phyloP scores from a whole-genome alignment of 2,797 vertebrate genomes.

The Pseudochromis fuscus region DNA sequence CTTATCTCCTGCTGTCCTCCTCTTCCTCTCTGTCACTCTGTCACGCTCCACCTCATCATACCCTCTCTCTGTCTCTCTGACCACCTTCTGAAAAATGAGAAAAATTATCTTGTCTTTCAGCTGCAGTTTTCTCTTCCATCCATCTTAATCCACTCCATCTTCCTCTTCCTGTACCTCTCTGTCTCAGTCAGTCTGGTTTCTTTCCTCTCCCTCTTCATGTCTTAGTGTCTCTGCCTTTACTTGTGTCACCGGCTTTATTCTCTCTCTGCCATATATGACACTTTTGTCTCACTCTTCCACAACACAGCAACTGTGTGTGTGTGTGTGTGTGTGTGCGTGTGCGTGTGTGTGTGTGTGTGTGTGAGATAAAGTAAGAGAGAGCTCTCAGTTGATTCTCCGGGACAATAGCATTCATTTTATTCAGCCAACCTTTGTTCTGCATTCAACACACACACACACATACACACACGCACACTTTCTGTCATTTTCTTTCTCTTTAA shows the following conservation, averaged over 20 bases:
- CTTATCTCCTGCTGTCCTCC: conserved; percentile 65
- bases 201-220: conserved; percentile 9
- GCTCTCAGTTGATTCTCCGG: conserved; percentile 29
- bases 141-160: conserved; percentile 52
- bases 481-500: conserved; percentile 46
- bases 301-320: conserved; percentile 20
- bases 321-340: conserved; percentile 12
- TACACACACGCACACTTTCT: conserved; percentile 23
- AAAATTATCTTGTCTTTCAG: conserved; percentile 69
- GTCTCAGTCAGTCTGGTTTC: conserved; percentile 20
- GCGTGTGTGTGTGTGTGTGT: conserved; percentile 18
- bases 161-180: conserved; percentile 30
- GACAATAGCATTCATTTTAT: conserved; percentile 49
- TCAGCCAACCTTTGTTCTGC: conserved; percentile 43
- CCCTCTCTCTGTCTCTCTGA: conserved; percentile 43
- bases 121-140: conserved; percentile 69
- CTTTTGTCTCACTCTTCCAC: conserved; percentile 62
- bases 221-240: conserved; percentile 12
- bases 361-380: conserved; percentile 56
- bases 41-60: conserved; percentile 64
- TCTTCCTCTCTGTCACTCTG: conserved; percentile 64
- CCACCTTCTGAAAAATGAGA: conserved; percentile 70
- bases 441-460: conserved; percentile 15
- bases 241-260: conserved; percentile 50
- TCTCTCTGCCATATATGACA: conserved; percentile 35